Percentiles rank a stretch among this genome's conserved stretches.
These are phyloP conservation scores for Latrodectus hesperus DNA, from an alignment of 2,888 invertebrate genomes.

Conservation along the genomic window DNA sequence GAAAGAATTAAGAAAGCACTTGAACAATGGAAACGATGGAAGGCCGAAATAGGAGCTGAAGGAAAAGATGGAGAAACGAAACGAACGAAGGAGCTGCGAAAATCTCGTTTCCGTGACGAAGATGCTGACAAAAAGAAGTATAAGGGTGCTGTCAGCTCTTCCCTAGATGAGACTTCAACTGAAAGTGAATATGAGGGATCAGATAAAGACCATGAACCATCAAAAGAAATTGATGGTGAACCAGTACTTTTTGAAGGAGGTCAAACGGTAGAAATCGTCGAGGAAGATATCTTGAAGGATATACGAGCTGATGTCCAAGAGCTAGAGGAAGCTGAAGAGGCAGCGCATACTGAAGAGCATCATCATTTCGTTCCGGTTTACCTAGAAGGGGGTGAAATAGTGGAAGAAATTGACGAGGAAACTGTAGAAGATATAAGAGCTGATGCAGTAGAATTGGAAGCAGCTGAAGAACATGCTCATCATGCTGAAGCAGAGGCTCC, in stretches of 20 bases:
- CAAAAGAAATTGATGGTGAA: background rate
- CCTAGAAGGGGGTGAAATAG: background rate
- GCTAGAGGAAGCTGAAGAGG: background rate
- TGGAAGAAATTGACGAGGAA: background rate
- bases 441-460: background rate
- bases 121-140: background rate
- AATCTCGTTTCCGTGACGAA: background rate
- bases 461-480: background rate
- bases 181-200: background rate
- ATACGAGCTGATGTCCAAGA: background rate
- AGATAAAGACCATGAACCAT: background rate
- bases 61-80: background rate
- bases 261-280: background rate
- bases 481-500: no score
- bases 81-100: background rate
- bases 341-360: no score
- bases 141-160: background rate
- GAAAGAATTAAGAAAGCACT: conserved; percentile 3
- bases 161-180: background rate
- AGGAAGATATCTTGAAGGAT: background rate
- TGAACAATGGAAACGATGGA: conserved; percentile 3
- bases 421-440: background rate
- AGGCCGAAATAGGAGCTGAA: background rate
- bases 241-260: background rate
- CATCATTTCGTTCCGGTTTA: background rate